Base-by-base conservation (phyloP, 2,797 vertebrate species). In the Taenioides sp. region DNA sequence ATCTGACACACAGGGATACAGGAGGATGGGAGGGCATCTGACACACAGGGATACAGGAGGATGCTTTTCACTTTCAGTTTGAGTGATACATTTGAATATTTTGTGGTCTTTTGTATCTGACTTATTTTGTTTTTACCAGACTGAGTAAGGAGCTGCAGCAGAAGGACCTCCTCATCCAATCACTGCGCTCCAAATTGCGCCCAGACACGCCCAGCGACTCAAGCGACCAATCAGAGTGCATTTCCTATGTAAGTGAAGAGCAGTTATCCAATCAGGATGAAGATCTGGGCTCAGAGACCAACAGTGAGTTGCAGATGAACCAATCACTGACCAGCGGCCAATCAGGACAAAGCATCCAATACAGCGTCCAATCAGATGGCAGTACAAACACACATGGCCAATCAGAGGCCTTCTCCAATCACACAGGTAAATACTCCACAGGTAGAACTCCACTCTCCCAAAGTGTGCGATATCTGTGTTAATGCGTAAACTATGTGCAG, bases 151-250 rank as follows among this genome's bases (percentile, higher is more conserved):
- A 98, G 85, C 95, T 97, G 2, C 95, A 96, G 80, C 95, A 97
- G 86, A 98, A 98, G 84, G 95, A 98, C 72, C 94, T 95, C 69
- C 84, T 96, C 81, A 97, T 97, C 4, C 93, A 97, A 76, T 94
- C 91, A 25, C 92, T 97, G 9, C 94, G 94, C 31, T 90, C 94
- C 9, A 95, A 96, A 83, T 91, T 97, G 10, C 86, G 74, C 37
- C 92, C 94, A 0, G 92, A 95, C 85, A 95, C 94, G 0, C 95
- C 94, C 0, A 96, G 95, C 0, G 96, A 96, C 69, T 92, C 89
- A 4, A 93, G 91, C 14, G 86, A 93, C 84, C 96, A 95, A 67
- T 94, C 91, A 5, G 95, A 96, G 77, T 94, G 92, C 68, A 91
- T 93, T 1, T 98, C 97, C 65, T 96, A 96, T 0, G 84, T 94